Evolutionary conservation across 2,113 vertebrate species (phyloP).

Genomic region (Mola mola): DNA sequence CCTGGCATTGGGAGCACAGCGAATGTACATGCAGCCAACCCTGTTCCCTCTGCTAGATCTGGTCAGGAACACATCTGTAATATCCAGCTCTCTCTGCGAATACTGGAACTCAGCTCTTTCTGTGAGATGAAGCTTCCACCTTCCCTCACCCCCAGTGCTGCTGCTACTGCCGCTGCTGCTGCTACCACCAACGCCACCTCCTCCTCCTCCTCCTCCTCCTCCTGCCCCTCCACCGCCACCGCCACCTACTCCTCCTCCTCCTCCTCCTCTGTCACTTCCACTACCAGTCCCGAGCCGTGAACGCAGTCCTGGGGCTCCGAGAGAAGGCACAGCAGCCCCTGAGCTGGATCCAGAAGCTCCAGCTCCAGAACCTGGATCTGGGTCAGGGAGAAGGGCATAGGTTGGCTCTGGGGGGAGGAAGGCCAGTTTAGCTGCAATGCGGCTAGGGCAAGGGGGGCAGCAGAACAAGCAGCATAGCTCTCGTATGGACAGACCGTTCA

Average conservation of each 20-base stretch:
- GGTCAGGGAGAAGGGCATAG: slow-evolving; percentile 90
- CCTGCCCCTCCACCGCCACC: slow-evolving; percentile 23
- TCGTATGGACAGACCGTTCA: slow-evolving; percentile 96
- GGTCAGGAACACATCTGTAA: slow-evolving; percentile 93
- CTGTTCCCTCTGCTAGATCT: slow-evolving; percentile 92
- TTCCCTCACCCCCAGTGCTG: slow-evolving; percentile 63
- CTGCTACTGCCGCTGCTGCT: not conserved
- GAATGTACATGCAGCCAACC: slow-evolving; percentile 96
- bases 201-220: slow-evolving; percentile 8
- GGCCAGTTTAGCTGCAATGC: slow-evolving; percentile 95
- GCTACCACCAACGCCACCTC: not conserved
- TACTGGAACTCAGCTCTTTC: slow-evolving; percentile 97
- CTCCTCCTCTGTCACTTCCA: slow-evolving; percentile 57
- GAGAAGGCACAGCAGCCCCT: slow-evolving; percentile 61
- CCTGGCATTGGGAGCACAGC: slow-evolving; percentile 93
- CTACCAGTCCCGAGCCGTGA: slow-evolving; percentile 68
- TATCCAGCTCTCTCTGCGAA: slow-evolving; percentile 93
- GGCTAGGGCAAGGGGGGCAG: slow-evolving; percentile 97
- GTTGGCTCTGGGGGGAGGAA: slow-evolving; percentile 97
- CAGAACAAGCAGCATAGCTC: slow-evolving; percentile 99
- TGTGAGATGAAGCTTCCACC: slow-evolving; percentile 93
- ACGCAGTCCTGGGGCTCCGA: slow-evolving; percentile 78
- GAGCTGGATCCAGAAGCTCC: slow-evolving; percentile 61
- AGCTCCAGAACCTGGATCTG: slow-evolving; percentile 80
- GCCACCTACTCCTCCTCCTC: slow-evolving; percentile 19